These are phyloP conservation scores for Passer domesticus DNA, from an alignment of 2,113 vertebrate genomes.

Conservation along the genomic window DNA sequence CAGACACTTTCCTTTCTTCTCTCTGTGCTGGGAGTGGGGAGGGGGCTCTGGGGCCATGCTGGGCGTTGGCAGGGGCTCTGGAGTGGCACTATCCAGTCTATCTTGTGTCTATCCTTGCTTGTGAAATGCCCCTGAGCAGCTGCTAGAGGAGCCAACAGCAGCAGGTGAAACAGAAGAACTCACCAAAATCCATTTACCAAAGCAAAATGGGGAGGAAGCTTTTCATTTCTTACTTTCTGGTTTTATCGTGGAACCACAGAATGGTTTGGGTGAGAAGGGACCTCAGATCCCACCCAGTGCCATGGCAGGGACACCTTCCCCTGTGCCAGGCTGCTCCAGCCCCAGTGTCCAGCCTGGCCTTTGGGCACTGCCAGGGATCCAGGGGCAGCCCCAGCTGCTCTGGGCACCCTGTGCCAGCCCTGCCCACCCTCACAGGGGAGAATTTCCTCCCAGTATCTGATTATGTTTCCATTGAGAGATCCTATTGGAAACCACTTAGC, in stretches of 20 bases:
- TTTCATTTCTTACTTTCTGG: background rate
- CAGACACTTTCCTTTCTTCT: background rate
- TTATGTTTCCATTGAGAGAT: background rate
- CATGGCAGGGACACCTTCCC: background rate
- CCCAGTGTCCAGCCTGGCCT: background rate
- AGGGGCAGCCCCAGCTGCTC: background rate
- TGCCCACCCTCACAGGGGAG: background rate
- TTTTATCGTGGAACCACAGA: background rate
- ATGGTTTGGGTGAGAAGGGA: background rate
- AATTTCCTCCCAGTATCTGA: background rate
- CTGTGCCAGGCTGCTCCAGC: background rate
- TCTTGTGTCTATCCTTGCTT: no score
- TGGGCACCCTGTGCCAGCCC: background rate
- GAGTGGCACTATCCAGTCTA: no score
- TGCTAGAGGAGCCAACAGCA: no score
- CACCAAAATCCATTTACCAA: background rate
- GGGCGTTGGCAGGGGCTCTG: background rate
- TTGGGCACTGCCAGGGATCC: background rate
- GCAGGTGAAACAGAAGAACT: background rate
- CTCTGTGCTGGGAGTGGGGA: background rate
- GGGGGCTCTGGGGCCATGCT: background rate
- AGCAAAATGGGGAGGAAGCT: background rate
- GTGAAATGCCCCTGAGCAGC: accelerated
- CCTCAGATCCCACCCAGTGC: accelerated
- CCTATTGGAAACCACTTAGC: accelerated